These are phyloP conservation scores for Zaprionus ornatus DNA, from an alignment of 1,140 invertebrate species.

Conservation along the genomic window DNA sequence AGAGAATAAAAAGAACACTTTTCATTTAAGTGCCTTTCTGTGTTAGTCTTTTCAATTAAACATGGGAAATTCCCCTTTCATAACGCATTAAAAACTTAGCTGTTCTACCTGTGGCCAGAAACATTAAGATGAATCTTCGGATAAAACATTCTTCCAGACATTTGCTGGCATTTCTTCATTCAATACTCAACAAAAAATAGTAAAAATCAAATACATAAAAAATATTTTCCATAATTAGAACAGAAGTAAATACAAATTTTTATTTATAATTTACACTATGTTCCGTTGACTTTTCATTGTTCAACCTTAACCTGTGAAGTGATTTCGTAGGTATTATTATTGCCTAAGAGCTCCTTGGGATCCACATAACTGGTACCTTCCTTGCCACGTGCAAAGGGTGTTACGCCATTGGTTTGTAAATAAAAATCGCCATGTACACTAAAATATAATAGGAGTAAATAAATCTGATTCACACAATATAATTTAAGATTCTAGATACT, in stretches of 20 bases:
- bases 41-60: no score
- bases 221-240: not conserved
- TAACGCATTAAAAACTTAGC: no score
- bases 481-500: conserved; percentile 40
- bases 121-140: no score
- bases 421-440: conserved; percentile 83
- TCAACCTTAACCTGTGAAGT: conserved; percentile 25
- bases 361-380: conserved; percentile 74
- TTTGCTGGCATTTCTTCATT: no score
- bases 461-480: not conserved
- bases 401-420: conserved; percentile 83
- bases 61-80: no score
- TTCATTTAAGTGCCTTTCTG: no score
- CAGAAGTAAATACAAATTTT: conserved; percentile 21
- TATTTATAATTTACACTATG: conserved; percentile 1
- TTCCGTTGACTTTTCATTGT: conserved; percentile 13
- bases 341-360: conserved; percentile 69
- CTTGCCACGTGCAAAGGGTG: conserved; percentile 80
- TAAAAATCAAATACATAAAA: not conserved
- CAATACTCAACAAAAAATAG: not conserved
- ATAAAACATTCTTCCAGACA: no score
- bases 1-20: no score
- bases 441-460: conserved; percentile 27
- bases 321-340: conserved; percentile 47
- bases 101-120: no score